These are phyloP conservation scores for Pipistrellus nathusii DNA, from an alignment of 2,797 vertebrate species.

Conservation along the genomic window DNA sequence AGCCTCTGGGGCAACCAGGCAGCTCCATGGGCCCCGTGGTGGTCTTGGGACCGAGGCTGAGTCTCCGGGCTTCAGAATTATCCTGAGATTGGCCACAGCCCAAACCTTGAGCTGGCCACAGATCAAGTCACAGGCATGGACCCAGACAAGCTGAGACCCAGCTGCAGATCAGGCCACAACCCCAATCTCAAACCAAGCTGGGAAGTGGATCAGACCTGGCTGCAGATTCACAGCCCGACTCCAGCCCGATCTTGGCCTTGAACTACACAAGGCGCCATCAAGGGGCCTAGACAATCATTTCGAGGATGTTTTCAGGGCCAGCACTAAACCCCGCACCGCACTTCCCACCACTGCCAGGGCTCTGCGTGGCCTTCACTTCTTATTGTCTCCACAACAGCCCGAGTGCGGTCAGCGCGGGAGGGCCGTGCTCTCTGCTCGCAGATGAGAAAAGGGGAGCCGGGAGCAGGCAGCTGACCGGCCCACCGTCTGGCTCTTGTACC, in stretches of 20 bases:
- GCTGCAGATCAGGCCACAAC: background rate
- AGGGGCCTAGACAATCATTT: background rate
- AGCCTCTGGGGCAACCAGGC: background rate
- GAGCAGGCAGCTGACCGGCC: background rate
- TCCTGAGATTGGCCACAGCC: background rate
- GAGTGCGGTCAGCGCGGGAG: background rate
- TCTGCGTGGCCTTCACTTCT: background rate
- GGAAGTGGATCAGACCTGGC: background rate
- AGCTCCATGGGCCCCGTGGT: background rate
- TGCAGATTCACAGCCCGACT: background rate
- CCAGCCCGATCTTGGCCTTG: background rate
- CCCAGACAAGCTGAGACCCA: background rate
- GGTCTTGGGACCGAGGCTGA: background rate
- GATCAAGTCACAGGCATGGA: background rate
- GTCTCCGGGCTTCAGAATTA: background rate
- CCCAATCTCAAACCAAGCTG: background rate
- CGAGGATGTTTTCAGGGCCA: background rate
- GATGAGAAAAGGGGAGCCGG: background rate
- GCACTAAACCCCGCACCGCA: background rate
- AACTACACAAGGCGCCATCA: background rate
- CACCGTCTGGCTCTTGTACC: fast-evolving
- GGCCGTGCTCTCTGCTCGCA: background rate
- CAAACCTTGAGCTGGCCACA: background rate
- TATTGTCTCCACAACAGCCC: background rate
- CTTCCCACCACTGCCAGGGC: background rate